Percentiles rank a stretch among this genome's conserved stretches.
Conservation (phyloP, 1,140 invertebrate species). For the Penaeus vannamei region DNA sequence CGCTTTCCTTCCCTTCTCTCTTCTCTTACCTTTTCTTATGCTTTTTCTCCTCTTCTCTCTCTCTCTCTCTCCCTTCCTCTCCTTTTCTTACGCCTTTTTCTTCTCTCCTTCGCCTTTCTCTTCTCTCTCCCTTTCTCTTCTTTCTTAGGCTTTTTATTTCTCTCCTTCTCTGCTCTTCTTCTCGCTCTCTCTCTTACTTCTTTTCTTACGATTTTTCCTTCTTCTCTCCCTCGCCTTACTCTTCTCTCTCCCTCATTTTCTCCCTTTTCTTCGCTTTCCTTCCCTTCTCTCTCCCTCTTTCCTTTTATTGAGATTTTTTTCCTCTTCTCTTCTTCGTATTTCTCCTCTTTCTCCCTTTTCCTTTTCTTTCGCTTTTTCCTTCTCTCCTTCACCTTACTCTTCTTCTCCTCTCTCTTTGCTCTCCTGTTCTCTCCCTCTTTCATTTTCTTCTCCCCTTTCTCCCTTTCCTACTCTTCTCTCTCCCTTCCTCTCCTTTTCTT, state of each 20-base stretch:
- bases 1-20: too few species aligned
- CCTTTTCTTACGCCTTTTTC: not conserved
- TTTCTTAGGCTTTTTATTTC: not conserved
- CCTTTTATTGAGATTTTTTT: not conserved
- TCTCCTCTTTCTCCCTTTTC: not conserved
- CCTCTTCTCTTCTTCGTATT: not conserved
- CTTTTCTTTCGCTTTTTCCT: not conserved
- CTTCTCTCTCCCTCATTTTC: not conserved
- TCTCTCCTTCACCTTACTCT: not conserved
- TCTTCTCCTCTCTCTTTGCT: not conserved
- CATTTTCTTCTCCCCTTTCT: too few species aligned
- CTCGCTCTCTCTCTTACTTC: not conserved
- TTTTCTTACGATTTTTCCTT: not conserved
- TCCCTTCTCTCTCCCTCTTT: slow-evolving; percentile 4
- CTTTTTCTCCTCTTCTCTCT: too few species aligned
- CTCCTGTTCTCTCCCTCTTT: not conserved
- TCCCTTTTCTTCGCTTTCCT: not conserved
- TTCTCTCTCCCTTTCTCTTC: not conserved
- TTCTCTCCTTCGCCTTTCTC: not conserved
- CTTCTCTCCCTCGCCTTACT: not conserved
- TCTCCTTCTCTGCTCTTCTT: not conserved
- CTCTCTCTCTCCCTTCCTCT: not conserved
- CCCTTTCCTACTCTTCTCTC: too few species aligned
- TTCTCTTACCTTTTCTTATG: too few species aligned
- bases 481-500: too few species aligned